Conservation (phyloP, 2,888 invertebrate genomes). For the Diabrotica balteata region DNA sequence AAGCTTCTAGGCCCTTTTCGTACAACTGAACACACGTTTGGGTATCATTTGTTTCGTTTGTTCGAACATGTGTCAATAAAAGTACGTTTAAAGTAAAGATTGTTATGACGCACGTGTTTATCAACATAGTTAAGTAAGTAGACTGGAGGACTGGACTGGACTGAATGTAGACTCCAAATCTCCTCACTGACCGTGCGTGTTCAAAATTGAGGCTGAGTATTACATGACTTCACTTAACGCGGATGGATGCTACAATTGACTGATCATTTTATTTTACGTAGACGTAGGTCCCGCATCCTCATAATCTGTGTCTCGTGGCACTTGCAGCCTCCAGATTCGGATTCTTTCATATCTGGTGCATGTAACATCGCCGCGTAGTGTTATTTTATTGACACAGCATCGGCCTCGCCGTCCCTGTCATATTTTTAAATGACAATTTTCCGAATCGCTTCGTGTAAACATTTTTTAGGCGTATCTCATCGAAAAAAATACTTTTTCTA, state of each 20-base stretch:
- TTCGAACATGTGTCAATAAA: slow-evolving; percentile 26
- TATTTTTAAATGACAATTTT: too few species aligned
- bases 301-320: background rate
- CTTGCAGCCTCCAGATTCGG: slow-evolving; percentile 5
- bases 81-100: slow-evolving; percentile 22
- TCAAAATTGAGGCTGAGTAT: background rate
- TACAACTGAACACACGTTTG: slow-evolving; percentile 49
- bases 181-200: too few species aligned
- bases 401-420: background rate
- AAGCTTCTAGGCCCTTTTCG: slow-evolving; percentile 69
- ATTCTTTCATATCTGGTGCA: slow-evolving; percentile 5
- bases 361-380: background rate
- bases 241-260: background rate
- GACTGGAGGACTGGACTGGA: too few species aligned
- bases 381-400: background rate
- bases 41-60: slow-evolving; percentile 39
- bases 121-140: slow-evolving; percentile 26
- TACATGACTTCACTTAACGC: slow-evolving; percentile 7
- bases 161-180: background rate
- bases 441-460: too few species aligned
- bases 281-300: slow-evolving; percentile 3
- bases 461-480: too few species aligned
- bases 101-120: slow-evolving; percentile 28
- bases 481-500: too few species aligned
- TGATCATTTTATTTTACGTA: slow-evolving; percentile 6